These are phyloP conservation scores for Amphibalanus amphitrite DNA, from an alignment of 1,140 invertebrate species.

Conservation along the genomic window DNA sequence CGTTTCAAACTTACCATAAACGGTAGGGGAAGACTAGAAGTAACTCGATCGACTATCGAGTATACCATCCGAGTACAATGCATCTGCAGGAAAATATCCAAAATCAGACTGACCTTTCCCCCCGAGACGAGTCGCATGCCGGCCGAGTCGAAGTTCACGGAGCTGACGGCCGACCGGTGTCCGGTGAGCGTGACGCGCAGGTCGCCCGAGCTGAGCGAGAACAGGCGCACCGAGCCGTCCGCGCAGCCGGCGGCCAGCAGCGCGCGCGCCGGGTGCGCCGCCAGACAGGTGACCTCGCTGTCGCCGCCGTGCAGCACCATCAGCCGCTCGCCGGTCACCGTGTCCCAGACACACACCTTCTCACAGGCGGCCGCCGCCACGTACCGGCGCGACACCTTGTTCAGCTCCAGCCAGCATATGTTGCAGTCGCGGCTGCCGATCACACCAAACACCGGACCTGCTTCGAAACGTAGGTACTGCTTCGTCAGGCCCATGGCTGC, in stretches of 20 bases:
- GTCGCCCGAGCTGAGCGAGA: slow-evolving; percentile 39
- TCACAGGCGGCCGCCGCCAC: slow-evolving; percentile 78
- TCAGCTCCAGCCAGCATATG: slow-evolving; percentile 47
- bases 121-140: slow-evolving; percentile 70
- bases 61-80: slow-evolving; percentile 9
- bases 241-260: slow-evolving; percentile 77
- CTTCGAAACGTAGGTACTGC: slow-evolving; percentile 79
- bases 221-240: slow-evolving; percentile 74
- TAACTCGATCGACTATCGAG: too few relatives aligned
- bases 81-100: slow-evolving; percentile 22
- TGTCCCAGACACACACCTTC: slow-evolving; percentile 85
- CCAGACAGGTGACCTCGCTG: slow-evolving; percentile 49
- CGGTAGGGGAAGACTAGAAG: too few relatives aligned
- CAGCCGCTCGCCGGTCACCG: slow-evolving; percentile 73
- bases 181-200: slow-evolving; percentile 62
- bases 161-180: slow-evolving; percentile 69
- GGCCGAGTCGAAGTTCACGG: slow-evolving; percentile 56
- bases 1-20: too few relatives aligned
- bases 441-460: slow-evolving; percentile 65
- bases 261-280: slow-evolving; percentile 47
- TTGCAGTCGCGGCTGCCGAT: slow-evolving; percentile 63
- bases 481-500: slow-evolving; percentile 97
- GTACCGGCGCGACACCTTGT: slow-evolving; percentile 57
- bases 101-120: slow-evolving; percentile 56
- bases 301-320: slow-evolving; percentile 41